Conservation (phyloP, 1,140 invertebrate species). For the Nautilus pompilius region DNA sequence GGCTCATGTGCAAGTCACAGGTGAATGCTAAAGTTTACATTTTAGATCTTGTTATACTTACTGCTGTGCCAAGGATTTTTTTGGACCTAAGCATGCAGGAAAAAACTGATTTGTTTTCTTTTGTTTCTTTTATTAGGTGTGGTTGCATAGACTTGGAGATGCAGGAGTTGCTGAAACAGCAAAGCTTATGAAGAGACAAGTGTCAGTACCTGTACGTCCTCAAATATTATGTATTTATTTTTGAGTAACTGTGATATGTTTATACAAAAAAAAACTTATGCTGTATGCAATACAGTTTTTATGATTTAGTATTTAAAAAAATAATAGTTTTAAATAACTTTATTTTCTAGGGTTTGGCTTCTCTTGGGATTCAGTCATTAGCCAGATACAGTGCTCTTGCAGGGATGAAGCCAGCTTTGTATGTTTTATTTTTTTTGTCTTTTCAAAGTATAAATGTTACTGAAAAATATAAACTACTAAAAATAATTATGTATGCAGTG, state of each 20-base stretch:
- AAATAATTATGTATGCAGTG: no score
- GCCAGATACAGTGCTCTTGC: slow-evolving; percentile 56
- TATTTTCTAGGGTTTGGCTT: slow-evolving; percentile 62
- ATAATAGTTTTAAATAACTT: no score
- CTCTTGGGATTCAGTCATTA: slow-evolving; percentile 64
- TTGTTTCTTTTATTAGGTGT: slow-evolving; percentile 42
- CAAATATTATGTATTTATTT: neutral
- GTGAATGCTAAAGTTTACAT: no score
- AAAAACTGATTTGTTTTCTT: no score
- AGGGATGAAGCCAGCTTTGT: slow-evolving; percentile 45
- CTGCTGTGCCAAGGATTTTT: no score
- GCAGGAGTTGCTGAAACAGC: slow-evolving; percentile 45
- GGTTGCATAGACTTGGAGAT: slow-evolving; percentile 52
- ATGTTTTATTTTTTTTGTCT: slow-evolving; percentile 9
- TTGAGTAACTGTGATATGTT: neutral
- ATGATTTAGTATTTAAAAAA: neutral
- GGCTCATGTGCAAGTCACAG: no score
- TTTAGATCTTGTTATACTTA: no score
- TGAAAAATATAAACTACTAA: no score
- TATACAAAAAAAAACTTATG: neutral
- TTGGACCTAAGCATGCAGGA: no score
- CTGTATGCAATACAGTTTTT: neutral
- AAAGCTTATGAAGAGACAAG: slow-evolving; percentile 62
- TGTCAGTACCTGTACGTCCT: slow-evolving; percentile 52
- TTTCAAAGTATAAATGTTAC: slow-evolving; percentile 1